Conservation (phyloP, 2,113 vertebrate genomes). For the Malurus alboscapulatus region DNA sequence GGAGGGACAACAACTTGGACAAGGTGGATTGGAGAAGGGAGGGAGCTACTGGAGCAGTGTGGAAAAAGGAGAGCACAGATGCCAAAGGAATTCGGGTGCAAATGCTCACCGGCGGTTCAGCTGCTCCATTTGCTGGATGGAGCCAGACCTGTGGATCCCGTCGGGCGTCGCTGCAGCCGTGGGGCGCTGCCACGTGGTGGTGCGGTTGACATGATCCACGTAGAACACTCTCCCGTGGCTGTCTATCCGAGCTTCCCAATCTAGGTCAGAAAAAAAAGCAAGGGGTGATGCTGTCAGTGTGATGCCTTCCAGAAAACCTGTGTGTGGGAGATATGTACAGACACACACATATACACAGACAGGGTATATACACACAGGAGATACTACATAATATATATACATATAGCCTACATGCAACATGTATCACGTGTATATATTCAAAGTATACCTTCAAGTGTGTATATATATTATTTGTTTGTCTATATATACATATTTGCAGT, state of each 20-base stretch:
- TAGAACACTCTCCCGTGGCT: constrained; percentile 97
- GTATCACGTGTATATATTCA: not conserved
- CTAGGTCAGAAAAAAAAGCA: constrained; percentile 72
- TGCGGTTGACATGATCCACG: constrained; percentile 94
- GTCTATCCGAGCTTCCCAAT: constrained; percentile 98
- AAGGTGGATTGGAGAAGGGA: not conserved
- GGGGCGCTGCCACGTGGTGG: constrained; percentile 95
- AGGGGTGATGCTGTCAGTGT: constrained; percentile 35
- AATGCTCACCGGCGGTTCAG: constrained; percentile 90
- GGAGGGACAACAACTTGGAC: not conserved
- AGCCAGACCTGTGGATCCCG: constrained; percentile 87
- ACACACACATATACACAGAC: not conserved
- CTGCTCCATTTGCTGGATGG: constrained; percentile 97
- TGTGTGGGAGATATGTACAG: not conserved
- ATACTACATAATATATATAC: not conserved
- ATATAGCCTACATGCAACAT: not conserved
- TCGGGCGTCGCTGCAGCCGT: constrained; percentile 81
- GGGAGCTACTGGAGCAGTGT: not conserved
- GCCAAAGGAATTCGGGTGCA: not conserved
- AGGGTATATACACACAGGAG: not conserved
- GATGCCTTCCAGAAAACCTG: not conserved
- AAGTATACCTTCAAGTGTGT: not conserved
- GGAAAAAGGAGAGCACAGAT: not conserved
- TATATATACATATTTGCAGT: not conserved
- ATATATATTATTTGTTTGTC: not conserved